Evolutionary conservation across 2,888 invertebrate genomes (phyloP), one percentile per base, ranked within the genome.

Genomic region (Crematogaster levior): DNA sequence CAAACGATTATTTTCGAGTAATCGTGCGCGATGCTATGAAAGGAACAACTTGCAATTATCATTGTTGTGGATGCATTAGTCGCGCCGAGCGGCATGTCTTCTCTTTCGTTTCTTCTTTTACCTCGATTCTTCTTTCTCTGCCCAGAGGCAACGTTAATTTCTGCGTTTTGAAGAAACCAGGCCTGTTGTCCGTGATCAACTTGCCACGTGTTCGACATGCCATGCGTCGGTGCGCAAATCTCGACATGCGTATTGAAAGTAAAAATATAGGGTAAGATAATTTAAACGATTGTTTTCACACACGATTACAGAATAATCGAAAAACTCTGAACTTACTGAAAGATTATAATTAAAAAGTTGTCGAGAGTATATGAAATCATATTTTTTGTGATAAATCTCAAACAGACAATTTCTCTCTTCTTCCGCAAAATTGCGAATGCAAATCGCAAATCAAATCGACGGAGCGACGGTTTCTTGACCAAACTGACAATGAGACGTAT

Each of bases 101-200:
- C 27, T 46, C 7, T 63, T 51, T 46, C 7, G 51, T 51, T 37
- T 56, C 21, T n/a, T 40, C 18, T 34, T 68, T 15, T 30, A 46
- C 5, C 12, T 40, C 66, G 12, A 48, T 24, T 40, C 21, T 6
- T 40, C 21, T 27, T 68, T 56, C 21, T 68, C 53, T 56, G 53
- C 68, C 77, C 77, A 18, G 21, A 12, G 68, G 77, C 77, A 12
- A 68, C 53, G 68, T 56, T 43, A 66, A 66, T 74, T 81, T 74
- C 60, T 60, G 53, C 56, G 63, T 83, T 80, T 83, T 83, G 18
- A 72, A 65, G 34, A 72, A 83, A 63, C 43, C 30, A 68, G 43
- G 27, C 37, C 48, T 68, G 68, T 56, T 68, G 77, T 63, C 43
- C 48, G 48, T 40, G 77, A 77, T 66, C 68, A 48, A 40, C 58